These are phyloP conservation scores for Latrodectus elegans DNA, from an alignment of 2,888 invertebrate genomes.

Conservation along the genomic window DNA sequence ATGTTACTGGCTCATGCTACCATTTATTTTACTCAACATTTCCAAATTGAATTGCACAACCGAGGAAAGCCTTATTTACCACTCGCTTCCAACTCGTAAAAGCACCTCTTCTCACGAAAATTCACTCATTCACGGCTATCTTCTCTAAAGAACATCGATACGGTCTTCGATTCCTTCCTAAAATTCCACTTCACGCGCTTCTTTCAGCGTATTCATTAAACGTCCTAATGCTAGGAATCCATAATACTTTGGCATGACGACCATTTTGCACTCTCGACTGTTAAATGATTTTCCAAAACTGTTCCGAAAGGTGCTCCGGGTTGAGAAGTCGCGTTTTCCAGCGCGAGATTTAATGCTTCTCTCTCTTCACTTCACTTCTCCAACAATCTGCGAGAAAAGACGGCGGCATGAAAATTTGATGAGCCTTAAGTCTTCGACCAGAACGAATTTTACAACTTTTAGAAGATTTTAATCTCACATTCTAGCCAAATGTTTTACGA, in stretches of 20 bases:
- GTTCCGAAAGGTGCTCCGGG: constrained; percentile 6
- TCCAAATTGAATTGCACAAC: no score
- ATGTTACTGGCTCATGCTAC: no score
- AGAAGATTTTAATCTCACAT: neutral
- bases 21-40: no score
- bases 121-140: constrained; percentile 59
- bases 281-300: constrained; percentile 51
- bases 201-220: constrained; percentile 51
- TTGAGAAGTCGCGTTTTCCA: neutral
- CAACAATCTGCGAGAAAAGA: neutral
- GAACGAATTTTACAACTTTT: neutral
- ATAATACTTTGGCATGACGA: constrained; percentile 40
- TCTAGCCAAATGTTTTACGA: neutral
- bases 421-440: neutral
- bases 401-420: neutral
- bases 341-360: neutral
- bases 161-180: constrained; percentile 36
- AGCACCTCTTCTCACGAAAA: constrained; percentile 39
- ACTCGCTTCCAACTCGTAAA: constrained; percentile 37
- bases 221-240: constrained; percentile 30
- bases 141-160: constrained; percentile 30
- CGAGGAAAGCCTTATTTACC: neutral
- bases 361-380: neutral
- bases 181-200: constrained; percentile 61
- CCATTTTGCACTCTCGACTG: constrained; percentile 50